Conservation (phyloP, 2,888 invertebrate genomes). For the Ashinkailepas kermadecensis region DNA sequence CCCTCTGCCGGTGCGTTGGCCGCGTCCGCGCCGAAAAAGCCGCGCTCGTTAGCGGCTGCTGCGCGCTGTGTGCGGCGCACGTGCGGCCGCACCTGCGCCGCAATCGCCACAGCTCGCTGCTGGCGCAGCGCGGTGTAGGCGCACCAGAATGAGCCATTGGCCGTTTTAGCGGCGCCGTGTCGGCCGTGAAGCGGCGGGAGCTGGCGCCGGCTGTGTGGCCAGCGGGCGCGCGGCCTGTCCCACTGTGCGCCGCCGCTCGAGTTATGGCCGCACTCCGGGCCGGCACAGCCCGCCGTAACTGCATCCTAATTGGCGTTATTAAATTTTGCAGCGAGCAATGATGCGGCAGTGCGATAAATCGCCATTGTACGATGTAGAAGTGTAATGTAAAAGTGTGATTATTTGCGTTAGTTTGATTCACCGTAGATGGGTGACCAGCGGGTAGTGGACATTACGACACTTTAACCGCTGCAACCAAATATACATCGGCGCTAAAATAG, state of each 20-base stretch:
- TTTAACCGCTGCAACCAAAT: neutral
- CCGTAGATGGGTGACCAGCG: neutral
- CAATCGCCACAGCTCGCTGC: too few species aligned
- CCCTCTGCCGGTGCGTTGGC: too few species aligned
- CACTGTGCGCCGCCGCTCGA: neutral
- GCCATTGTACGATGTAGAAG: neutral
- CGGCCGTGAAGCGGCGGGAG: neutral
- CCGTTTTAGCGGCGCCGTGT: neutral
- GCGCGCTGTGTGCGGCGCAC: too few species aligned
- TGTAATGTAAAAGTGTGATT: slow-evolving; percentile 16
- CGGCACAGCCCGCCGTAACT: neutral
- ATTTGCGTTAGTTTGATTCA: slow-evolving; percentile 22
- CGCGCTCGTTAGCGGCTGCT: too few species aligned
- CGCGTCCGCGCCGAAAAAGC: too few species aligned
- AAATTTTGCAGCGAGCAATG: slow-evolving; percentile 23
- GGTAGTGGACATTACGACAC: neutral
- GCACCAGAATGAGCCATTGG: neutral
- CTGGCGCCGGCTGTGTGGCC: neutral
- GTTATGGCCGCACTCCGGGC: neutral
- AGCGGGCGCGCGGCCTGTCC: neutral
- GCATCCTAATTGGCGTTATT: slow-evolving; percentile 14
- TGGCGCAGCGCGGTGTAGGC: too few species aligned
- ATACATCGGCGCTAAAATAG: neutral
- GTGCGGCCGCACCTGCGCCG: too few species aligned
- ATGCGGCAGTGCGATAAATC: neutral